phyloP scores from a whole-genome alignment of 92 coral and sea anemone genomes.

The Zoanthus gigantus region DNA sequence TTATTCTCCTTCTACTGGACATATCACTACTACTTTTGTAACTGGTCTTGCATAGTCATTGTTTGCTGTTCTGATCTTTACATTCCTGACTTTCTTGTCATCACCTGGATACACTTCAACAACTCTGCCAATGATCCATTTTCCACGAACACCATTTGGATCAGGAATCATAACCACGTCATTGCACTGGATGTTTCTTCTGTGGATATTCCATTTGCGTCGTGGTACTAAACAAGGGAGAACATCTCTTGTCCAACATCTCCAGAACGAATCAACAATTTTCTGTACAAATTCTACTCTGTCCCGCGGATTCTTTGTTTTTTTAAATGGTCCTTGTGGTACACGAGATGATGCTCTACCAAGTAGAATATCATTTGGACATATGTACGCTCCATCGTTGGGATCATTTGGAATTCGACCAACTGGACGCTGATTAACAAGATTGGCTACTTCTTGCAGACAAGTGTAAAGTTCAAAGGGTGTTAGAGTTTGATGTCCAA shows the following conservation, averaged over 20 bases:
- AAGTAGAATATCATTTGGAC: neutral
- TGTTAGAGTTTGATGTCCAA: too few species aligned
- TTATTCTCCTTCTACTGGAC: constrained; percentile 11
- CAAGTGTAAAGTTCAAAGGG: neutral
- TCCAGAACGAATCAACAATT: constrained; percentile 29
- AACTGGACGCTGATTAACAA: neutral
- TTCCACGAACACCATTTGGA: constrained; percentile 1
- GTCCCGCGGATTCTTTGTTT: neutral
- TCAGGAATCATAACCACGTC: constrained; percentile 4
- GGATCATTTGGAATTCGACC: neutral
- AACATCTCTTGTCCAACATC: constrained; percentile 15
- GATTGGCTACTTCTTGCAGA: neutral
- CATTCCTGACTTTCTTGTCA: constrained; percentile 23
- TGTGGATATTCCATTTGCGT: constrained; percentile 27
- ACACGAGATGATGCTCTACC: neutral
- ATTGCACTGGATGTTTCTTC: constrained; percentile 30
- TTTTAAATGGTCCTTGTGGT: neutral
- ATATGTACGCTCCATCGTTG: neutral
- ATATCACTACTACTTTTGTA: constrained; percentile 23
- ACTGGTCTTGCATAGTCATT: constrained; percentile 18
- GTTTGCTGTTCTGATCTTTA: constrained; percentile 16
- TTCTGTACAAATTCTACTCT: constrained; percentile 10
- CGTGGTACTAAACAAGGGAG: constrained; percentile 30
- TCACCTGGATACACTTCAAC: constrained; percentile 24
- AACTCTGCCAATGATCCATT: constrained; percentile 1